Evolutionary conservation across 2,797 vertebrate species (phyloP).

Genomic region (Phataginus tetradactyla): DNA sequence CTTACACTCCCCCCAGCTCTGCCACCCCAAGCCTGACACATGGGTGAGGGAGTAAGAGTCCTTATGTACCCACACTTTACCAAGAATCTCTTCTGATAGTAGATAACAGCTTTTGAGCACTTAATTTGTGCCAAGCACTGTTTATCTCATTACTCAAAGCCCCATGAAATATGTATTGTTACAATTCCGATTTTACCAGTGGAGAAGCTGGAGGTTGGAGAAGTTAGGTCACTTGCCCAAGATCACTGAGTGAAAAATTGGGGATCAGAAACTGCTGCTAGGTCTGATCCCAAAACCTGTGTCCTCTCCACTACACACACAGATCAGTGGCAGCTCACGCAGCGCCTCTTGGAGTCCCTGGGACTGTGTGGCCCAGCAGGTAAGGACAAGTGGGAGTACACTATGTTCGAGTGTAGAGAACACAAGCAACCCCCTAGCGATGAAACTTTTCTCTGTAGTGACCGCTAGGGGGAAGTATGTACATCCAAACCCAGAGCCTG

Average conservation of each 20-base stretch:
- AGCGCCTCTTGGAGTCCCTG: background rate
- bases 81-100: background rate
- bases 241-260: background rate
- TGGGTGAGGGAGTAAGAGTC: background rate
- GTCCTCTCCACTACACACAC: background rate
- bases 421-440: background rate
- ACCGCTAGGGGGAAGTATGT: slow-evolving; percentile 5
- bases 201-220: background rate
- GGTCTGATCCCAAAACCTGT: background rate
- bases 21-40: background rate
- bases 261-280: background rate
- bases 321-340: background rate
- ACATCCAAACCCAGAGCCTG: background rate
- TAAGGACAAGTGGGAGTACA: background rate
- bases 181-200: background rate
- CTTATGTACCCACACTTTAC: background rate
- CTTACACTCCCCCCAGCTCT: background rate
- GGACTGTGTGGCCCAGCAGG: background rate
- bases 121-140: background rate
- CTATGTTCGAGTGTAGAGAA: background rate
- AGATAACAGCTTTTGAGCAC: background rate
- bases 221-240: background rate
- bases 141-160: background rate
- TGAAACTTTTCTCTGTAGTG: background rate
- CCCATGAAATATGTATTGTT: background rate